Evolutionary conservation across 2,797 vertebrate species (phyloP).

Genomic region (Sebastes oblongus): DNA sequence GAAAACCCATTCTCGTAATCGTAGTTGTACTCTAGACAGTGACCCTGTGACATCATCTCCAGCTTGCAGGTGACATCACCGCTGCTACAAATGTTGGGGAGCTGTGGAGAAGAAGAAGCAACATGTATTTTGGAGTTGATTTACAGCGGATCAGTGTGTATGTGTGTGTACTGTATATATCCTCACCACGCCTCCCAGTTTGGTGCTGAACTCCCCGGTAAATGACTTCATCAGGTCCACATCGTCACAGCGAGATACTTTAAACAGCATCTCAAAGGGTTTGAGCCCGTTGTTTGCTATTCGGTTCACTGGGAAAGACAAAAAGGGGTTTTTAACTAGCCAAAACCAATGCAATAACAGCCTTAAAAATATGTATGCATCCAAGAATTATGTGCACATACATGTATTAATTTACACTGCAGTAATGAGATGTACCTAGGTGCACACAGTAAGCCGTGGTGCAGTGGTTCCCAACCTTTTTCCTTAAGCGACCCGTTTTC

Average conservation of each 20-base stretch:
- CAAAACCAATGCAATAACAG: background rate
- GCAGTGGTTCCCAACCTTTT: no score
- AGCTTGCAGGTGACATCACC: conserved; percentile 92
- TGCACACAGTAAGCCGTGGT: background rate
- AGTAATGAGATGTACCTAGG: background rate
- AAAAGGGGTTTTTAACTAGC: background rate
- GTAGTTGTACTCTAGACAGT: conserved; percentile 98
- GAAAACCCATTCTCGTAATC: conserved; percentile 98
- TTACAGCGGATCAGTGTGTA: background rate
- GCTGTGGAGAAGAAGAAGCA: conserved; percentile 72
- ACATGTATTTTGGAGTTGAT: background rate
- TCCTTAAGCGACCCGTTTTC: no score
- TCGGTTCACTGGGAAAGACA: conserved; percentile 86
- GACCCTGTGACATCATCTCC: conserved; percentile 89
- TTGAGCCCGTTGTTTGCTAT: conserved; percentile 96
- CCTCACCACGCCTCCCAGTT: conserved; percentile 92
- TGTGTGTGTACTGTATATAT: background rate
- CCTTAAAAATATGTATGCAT: background rate
- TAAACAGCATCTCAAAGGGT: conserved; percentile 98
- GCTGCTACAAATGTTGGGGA: conserved; percentile 91
- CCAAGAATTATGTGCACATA: background rate
- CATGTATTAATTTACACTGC: background rate
- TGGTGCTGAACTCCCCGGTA: conserved; percentile 88
- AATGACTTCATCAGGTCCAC: conserved; percentile 88
- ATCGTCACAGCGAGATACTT: conserved; percentile 94